phyloP scores from a whole-genome alignment of 53 echinoderm and acorn worm genomes.

The Patiria pectinifera region DNA sequence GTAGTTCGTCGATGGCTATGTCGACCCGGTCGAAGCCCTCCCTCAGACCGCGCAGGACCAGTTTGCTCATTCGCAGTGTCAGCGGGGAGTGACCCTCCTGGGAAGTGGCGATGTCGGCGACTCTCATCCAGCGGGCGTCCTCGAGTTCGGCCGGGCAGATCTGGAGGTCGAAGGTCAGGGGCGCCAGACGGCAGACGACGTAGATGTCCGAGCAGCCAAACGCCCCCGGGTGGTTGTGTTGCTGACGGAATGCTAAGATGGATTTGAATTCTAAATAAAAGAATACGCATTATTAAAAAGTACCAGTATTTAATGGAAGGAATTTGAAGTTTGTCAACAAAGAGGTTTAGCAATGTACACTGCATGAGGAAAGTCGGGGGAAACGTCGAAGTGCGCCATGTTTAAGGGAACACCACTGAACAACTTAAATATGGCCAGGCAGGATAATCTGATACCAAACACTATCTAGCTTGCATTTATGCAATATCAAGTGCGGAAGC shows the following conservation, averaged over 20 bases:
- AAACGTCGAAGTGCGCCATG: too few species aligned
- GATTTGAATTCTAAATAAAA: conserved; percentile 85
- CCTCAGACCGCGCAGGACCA: conserved; percentile 70
- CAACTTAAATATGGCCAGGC: too few species aligned
- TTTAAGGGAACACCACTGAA: too few species aligned
- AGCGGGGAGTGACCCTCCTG: conserved; percentile 73
- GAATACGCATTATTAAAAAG: too few species aligned
- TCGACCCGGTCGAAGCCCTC: conserved; percentile 84
- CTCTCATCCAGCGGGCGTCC: conserved; percentile 87
- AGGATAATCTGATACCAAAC: too few species aligned
- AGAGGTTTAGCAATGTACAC: too few species aligned
- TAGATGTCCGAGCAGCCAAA: conserved; percentile 98
- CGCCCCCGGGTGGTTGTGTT: conserved; percentile 85
- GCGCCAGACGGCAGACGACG: conserved; percentile 87
- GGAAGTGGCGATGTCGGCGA: conserved; percentile 65
- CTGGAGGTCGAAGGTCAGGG: conserved; percentile 93
- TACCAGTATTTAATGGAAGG: too few species aligned
- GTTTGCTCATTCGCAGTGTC: conserved; percentile 71
- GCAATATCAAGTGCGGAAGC: too few species aligned
- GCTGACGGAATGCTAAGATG: conserved; percentile 90
- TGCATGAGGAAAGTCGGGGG: too few species aligned
- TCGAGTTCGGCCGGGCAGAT: conserved; percentile 81
- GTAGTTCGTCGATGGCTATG: conserved; percentile 79
- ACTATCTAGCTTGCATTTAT: too few species aligned
- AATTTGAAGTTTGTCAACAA: too few species aligned